Base-by-base conservation (phyloP, 2,888 invertebrate species). In the Ypsolopha sequella region DNA sequence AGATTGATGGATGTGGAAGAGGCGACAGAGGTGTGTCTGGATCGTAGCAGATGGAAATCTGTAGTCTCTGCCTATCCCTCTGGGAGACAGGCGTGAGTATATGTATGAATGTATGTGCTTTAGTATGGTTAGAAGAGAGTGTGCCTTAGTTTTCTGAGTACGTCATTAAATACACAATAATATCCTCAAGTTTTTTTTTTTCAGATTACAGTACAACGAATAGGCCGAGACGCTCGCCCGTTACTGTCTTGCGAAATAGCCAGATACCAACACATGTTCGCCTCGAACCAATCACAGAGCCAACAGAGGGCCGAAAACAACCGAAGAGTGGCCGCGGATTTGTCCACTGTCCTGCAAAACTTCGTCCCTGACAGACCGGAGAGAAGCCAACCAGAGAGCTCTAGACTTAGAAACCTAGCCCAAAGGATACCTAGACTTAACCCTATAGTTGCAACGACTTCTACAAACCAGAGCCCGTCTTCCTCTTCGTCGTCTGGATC, bases 171-270 rank as follows among this genome's bases (percentile, higher is more conserved):
- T n/a, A n/a, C n/a, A n/a, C n/a, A n/a, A n/a, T n/a, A n/a, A 24
- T 24, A 24, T 3, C 24, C 24, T 24, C 4, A 3, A 3, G 2
- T 24, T 24, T 24, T 24, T 4, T 24, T 24, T 24, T 24, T 24
- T 24, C 4, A 88, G 55, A 88, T 89, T 55, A 86, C 89, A 0
- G 88, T 90, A 7, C 89, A 89, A 55, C 70, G 88, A 52, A 81
- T 90, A 24, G 88, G 88, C 6, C 73, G 88, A 13, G 90, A 90
- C 60, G 89, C 89, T 0, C 63, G 89, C 45, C 88, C 88, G 2
- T 60, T 90, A 6, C 70, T 86, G 33, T 76, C 87, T 0, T 73
- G 76, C 39, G 90, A 90, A 60, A 74, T 90, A 52, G 80, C 87
- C 55, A 62, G 71, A 36, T 76, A 80, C 59, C 82, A 82, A 51